A percentile compares a stretch with the other conserved stretches of the same genome.
Evolutionary conservation across 2,113 vertebrate species (phyloP).

Genomic region (Pyxicephalus adspersus): DNA sequence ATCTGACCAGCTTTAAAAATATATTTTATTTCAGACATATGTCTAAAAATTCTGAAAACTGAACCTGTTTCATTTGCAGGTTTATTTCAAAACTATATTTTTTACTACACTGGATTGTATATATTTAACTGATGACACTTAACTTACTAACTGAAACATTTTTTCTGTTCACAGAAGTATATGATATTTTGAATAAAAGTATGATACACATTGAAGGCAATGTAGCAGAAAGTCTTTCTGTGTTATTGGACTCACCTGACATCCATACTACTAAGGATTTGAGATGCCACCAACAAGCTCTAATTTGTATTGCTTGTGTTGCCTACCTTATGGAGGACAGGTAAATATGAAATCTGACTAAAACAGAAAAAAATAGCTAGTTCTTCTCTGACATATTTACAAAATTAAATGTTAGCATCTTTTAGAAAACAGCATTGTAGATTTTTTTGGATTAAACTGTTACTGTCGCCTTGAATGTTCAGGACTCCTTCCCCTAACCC

Average conservation of each 20-base stretch:
- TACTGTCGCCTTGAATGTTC: too few relatives aligned
- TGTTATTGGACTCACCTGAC: conserved; percentile 74
- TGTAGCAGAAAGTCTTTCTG: conserved; percentile 76
- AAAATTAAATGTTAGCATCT: too few relatives aligned
- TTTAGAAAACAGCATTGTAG: background rate
- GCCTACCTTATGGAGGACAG: conserved; percentile 82
- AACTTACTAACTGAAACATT: background rate
- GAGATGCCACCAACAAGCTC: conserved; percentile 78
- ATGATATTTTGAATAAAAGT: conserved; percentile 74
- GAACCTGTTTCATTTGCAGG: too few relatives aligned
- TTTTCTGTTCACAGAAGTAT: conserved; percentile 67
- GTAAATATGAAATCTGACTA: conserved; percentile 64
- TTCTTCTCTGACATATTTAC: too few relatives aligned
- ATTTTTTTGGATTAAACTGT: background rate
- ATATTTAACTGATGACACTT: background rate
- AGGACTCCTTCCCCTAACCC: too few relatives aligned
- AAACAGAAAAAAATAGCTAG: too few relatives aligned
- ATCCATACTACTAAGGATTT: conserved; percentile 69
- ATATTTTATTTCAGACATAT: too few relatives aligned
- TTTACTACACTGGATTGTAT: too few relatives aligned
- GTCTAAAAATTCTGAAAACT: too few relatives aligned
- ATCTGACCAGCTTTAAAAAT: too few relatives aligned
- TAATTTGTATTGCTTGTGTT: conserved; percentile 80
- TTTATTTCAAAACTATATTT: background rate
- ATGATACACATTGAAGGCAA: conserved; percentile 80